Base-by-base conservation (phyloP, 64 coral and sea anemone genomes). In the Porites australiensis region DNA sequence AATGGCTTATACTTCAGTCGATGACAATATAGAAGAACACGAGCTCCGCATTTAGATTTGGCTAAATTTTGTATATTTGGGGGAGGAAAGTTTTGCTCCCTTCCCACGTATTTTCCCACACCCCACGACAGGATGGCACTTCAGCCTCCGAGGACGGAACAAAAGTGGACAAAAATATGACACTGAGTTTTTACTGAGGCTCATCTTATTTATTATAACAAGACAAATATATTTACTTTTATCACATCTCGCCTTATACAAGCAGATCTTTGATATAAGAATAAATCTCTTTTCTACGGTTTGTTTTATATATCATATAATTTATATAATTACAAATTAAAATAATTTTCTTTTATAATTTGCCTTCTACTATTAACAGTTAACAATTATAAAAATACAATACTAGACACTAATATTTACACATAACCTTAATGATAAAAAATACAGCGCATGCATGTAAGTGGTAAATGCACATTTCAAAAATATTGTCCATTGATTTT, bases 311-410 rank as follows among this genome's bases (percentile, higher is more conserved):
- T 19, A 64, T 44, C 48, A 46, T 76, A 46, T 76, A 76, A 57
- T 57, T 57, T 12, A 12, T 57, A 76, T 16, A 8, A 13, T 72
- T 13, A 44, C 70, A 43, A 84, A 46, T 68, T 68, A 83, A 79
- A 63, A 83, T 64, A 64, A 65, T 45, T 83, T 51, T n/a, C 47
- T 63, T 84, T 51, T 22, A 68, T 68, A 84, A 5, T 84, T 69
- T 16, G 19, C 81, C 47, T 50, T 66, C 21, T 44, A 16, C 47
- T 84, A 67, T 68, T 21, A 44, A 46, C 15, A 44, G 48, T 8
- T 46, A 74, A 27, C 15, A 74, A 74, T 15, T 74, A 50, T 51
- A 19, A 76, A 12, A 57, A 57, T 9, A 57, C 12, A 57, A 57
- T 57, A 57, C 12, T 57, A 57, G 54, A 37, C 4, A 57, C 54